Conservation (phyloP, 2,113 vertebrate genomes). For the Zosterops japonicus region DNA sequence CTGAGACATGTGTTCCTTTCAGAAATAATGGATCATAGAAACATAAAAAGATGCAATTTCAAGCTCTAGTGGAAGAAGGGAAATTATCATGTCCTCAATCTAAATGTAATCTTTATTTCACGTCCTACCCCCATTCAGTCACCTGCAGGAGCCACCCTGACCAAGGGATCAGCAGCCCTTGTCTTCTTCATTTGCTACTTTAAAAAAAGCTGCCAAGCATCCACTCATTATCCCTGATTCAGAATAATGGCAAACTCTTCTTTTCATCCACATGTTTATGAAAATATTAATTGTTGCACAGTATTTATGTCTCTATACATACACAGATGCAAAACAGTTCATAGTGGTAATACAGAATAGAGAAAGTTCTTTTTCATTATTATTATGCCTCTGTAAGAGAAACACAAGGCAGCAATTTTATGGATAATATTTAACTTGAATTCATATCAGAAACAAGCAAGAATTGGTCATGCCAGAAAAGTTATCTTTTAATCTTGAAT, state of each 20-base stretch:
- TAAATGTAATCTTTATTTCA: conserved; percentile 15
- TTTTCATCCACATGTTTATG: background rate
- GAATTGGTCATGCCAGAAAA: background rate
- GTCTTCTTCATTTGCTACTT: background rate
- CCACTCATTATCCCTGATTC: background rate
- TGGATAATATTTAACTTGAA: background rate
- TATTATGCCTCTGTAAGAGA: background rate
- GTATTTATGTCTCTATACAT: background rate
- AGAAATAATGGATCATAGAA: background rate
- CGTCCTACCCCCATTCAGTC: background rate
- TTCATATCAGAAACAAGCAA: background rate
- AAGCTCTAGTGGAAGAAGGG: background rate
- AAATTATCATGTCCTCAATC: conserved; percentile 5
- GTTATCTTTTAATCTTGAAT: background rate
- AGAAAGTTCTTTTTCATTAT: background rate
- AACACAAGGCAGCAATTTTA: background rate
- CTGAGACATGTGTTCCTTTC: background rate
- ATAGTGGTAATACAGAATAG: background rate
- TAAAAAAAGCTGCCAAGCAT: background rate
- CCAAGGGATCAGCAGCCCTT: background rate
- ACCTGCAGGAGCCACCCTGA: background rate
- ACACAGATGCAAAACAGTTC: background rate
- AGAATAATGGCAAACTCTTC: background rate
- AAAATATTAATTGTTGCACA: background rate
- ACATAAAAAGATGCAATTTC: background rate